A percentile compares a stretch with the other conserved stretches of the same genome.
phyloP scores from a whole-genome alignment of 2,888 invertebrate genomes.

The Siphonodentalium dalli region DNA sequence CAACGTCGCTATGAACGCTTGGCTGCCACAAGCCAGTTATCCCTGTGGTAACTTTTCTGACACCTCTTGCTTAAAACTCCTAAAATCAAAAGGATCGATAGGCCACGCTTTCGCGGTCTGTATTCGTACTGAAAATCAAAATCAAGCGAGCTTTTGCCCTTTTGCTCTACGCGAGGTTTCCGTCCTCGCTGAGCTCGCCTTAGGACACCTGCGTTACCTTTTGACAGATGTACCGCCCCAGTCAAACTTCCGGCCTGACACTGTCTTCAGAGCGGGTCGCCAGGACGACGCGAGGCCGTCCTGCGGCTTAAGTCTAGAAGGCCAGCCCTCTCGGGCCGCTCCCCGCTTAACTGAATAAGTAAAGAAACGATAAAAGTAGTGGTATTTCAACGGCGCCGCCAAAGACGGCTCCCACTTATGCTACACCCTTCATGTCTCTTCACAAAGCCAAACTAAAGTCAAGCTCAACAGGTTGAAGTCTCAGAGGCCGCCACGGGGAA shows the following conservation, averaged over 20 bases:
- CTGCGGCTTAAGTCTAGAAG: constrained; percentile 69
- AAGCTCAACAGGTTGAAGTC: too few species aligned
- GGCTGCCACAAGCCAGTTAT: constrained; percentile 74
- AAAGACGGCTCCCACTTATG: too few species aligned
- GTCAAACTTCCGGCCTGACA: constrained; percentile 74
- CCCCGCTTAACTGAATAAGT: constrained; percentile 13
- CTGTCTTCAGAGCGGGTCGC: constrained; percentile 71
- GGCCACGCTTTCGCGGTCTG: constrained; percentile 74
- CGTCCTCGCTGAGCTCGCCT: constrained; percentile 74
- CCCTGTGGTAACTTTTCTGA: constrained; percentile 77
- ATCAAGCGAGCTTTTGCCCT: constrained; percentile 76
- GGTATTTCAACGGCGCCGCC: neutral
- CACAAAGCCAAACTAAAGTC: too few species aligned
- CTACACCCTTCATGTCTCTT: too few species aligned
- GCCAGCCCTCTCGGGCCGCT: constrained; percentile 30
- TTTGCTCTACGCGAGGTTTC: constrained; percentile 78
- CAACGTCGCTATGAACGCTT: constrained; percentile 74
- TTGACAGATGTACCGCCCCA: constrained; percentile 72
- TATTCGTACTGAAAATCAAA: constrained; percentile 74
- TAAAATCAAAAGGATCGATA: constrained; percentile 72
- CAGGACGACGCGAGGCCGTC: constrained; percentile 58
- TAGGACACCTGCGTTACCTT: constrained; percentile 72
- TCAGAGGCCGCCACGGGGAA: too few species aligned
- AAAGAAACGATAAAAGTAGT: constrained; percentile 44
- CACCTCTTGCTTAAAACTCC: constrained; percentile 71